Evolutionary conservation across 2,797 vertebrate species (phyloP), one percentile per base, ranked within the genome.

Genomic region (Centroberyx gerrardi): DNA sequence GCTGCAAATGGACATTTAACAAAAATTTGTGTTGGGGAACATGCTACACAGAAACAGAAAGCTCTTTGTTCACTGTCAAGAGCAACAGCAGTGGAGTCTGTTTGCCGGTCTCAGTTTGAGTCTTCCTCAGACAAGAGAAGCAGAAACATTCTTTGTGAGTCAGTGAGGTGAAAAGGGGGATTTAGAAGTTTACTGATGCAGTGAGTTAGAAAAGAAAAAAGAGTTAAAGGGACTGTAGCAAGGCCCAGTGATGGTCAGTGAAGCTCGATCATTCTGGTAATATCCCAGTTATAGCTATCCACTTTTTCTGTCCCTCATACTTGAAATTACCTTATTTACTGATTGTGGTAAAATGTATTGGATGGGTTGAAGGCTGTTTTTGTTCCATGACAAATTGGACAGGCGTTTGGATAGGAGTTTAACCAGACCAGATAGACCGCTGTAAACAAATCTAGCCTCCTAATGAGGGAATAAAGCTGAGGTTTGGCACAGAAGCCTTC

Each of bases 201-300:
- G 28, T 1, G 17, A 58, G 31, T 28, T 27, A 15, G 40, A 44
- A 48, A 70, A 83, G 60, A 28, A 58, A 49, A 40, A 15, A 18
- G 9, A 4, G 46, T n/a, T 49, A 7, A n/a, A 28, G 65, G 29
- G 15, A 48, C 38, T 22, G 51, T 31, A 31, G 65, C 51, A 51
- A 62, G 10, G 73, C 52, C 36, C 31, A 62, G 63, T 69, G 60
- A 59, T 2, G n/a, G 56, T 64, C 31, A 54, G 33, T 9, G 27
- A 75, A 91, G 84, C 46, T 83, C 69, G 85, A 71, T 85, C 82
- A 84, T 1, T 42, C 17, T 79, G 49, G 38, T 53, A 40, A 78
- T 18, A 62, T 0, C 58, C 28, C 53, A 28, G 49, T 51, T 49
- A 42, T 12, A 42, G 40, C 13, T 42, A 13, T 42, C 22, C 49